Base-by-base conservation (phyloP, 2,113 vertebrate genomes). In the western clawed frog (Xenopus tropicalis) region DNA sequence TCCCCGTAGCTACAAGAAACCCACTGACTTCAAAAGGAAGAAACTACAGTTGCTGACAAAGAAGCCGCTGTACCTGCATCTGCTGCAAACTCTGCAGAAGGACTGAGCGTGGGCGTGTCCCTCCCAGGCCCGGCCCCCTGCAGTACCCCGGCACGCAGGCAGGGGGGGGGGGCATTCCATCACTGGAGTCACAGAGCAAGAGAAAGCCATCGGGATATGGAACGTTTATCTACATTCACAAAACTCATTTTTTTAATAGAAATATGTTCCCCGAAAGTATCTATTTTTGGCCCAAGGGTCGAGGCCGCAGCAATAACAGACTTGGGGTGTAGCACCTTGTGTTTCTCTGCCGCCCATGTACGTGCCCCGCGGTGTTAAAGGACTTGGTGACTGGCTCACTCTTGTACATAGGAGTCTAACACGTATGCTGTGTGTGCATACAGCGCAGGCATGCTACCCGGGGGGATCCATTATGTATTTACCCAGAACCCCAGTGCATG, bases 41-140 rank as follows among this genome's bases (percentile, higher is more conserved):
- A 99, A 98, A 84, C 88, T 99, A 76, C 94, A 98, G 70, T 91
- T 99, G 79, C 88, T 99, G 82, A 98, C 97, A 70, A 99, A 96
- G 94, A 99, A 99, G 89, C 97, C 96, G 84, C 95, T 99, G 78
- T 99, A 95, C 88, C 97, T 99, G 81, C 97, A 99, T 81, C 94
- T 99, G 69, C 92, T 97, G 83, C 97, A 99, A 83, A 97, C 91
- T 19, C 84, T 99, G 86, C 95, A 96, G 91, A 98, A 96, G 88
- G 96, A 99, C 77, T 95, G 37, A 46, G 14, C 23, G 14, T 11
- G 8, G 29, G 3, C n/a, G 1, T 17, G 16, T n/a, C 11, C 9
- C 44, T 22, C 19, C 29, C 62, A 14, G 16, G 16, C 13, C 62
- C 70, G 65, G 0, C 67, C 71, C 82, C 80, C 80, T 71, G 70